Base-by-base conservation (phyloP, 1,140 invertebrate genomes). In the Carcinoscorpius rotundicauda region DNA sequence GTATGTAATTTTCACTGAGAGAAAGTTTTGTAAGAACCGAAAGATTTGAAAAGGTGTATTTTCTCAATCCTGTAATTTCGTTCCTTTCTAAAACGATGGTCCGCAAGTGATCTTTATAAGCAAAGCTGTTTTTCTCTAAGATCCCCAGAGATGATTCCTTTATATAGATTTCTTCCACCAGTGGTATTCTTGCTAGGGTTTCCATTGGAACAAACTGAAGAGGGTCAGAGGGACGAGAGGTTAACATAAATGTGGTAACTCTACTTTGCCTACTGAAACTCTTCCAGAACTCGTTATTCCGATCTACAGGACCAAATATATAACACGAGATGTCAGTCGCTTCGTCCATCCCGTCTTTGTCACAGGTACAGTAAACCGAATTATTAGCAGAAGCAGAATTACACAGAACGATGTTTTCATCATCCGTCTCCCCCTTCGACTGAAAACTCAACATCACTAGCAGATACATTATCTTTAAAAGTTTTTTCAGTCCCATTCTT, bases 1-100 rank as follows among this genome's bases (percentile, higher is more conserved):
- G 83, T 49, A 98, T 91, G 73, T 89, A 83, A 81, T 98, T 99
- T 70, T 93, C 86, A 73, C 89, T 91, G 4, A 98, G 79, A 80
- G 98, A 97, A 3, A 98, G 78, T 70, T 94, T 83, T 72, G 88
- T 88, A 60, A 99, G 79, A 74, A 86, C 89, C 8, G 81, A 81
- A 52, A 98, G 77, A 59, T 91, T 88, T 76, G 93, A 95, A 4
- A 98, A 79, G 55, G 91, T 87, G 68, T 97, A 93, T 10, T 94
- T 93, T 10, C 64, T 49, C 48, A 68, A 53, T 9, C 4, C 4
- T 4, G 57, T 58, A 9, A 68, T 68, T 6, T 66, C 67, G 51
- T 59, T 52, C 8, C 52, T 53, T 3, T 66, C 62, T 10, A 68
- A 29, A n/a, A 57, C 51, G 51, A 68, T 52, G 4, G 60, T 57